A percentile compares a stretch with the other conserved stretches of the same genome.
Conservation (phyloP, 2,888 invertebrate species). For the Drosophila kanekoi region DNA sequence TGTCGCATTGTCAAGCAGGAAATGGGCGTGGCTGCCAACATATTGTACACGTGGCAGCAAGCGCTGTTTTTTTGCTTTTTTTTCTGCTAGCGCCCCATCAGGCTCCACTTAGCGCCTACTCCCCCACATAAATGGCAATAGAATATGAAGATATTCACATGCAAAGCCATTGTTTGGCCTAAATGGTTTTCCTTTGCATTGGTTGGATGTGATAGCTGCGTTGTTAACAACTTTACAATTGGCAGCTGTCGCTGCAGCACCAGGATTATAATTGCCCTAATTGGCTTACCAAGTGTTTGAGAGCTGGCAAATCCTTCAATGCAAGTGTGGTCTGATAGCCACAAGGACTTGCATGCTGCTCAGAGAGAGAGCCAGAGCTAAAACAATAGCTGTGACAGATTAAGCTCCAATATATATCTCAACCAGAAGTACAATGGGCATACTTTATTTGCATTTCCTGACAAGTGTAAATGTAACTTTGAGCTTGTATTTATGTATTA, state of each 20-base stretch:
- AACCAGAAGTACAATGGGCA: slow-evolving; percentile 3
- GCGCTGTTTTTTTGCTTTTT: not conserved
- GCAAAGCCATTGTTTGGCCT: slow-evolving; percentile 36
- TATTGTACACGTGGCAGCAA: slow-evolving; percentile 57
- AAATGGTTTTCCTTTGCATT: slow-evolving; percentile 21
- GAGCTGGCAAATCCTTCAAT: slow-evolving; percentile 23
- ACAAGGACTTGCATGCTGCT: too few relatives aligned
- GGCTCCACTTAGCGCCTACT: slow-evolving; percentile 2
- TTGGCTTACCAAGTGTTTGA: slow-evolving; percentile 62
- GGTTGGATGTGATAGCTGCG: slow-evolving; percentile 12
- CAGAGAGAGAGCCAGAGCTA: not conserved
- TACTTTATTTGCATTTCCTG: slow-evolving; percentile 2
- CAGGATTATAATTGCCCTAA: slow-evolving; percentile 55
- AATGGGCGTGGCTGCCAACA: slow-evolving; percentile 15
- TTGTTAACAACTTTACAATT: slow-evolving; percentile 15
- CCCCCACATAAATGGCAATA: slow-evolving; percentile 15
- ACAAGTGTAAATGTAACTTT: not conserved
- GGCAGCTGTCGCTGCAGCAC: slow-evolving; percentile 10
- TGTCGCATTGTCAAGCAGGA: slow-evolving; percentile 64
- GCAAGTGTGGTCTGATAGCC: slow-evolving; percentile 2
- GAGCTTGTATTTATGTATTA: not conserved
- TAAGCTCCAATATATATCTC: too few relatives aligned
- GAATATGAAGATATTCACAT: slow-evolving; percentile 15
- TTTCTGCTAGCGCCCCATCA: not conserved
- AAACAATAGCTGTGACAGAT: slow-evolving; percentile 8